Evolutionary conservation across 2,113 vertebrate species (phyloP).

Genomic region (Oryctolagus cuniculus): mOryCun1.1 NC_091451.1:14263501-14264000

Average conservation of each 20-base stretch:
- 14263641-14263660: slow-evolving; percentile 39
- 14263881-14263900: neutral
- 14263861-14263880: neutral
- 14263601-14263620: neutral
- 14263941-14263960: neutral
- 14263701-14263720: slow-evolving; percentile 45
- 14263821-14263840: neutral
- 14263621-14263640: slow-evolving; percentile 67
- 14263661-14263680: neutral
- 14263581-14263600: slow-evolving; percentile 38
- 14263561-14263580: slow-evolving; percentile 22
- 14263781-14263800: slow-evolving; percentile 28
- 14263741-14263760: slow-evolving; percentile 57
- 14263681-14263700: slow-evolving; percentile 42
- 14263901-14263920: neutral
- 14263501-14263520: slow-evolving; percentile 48
- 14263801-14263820: slow-evolving; percentile 56
- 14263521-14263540: slow-evolving; percentile 25
- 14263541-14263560: neutral
- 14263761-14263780: slow-evolving; percentile 36
- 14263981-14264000: neutral
- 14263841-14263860: slow-evolving; percentile 51
- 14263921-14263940: slow-evolving; percentile 29
- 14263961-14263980: neutral
- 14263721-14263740: slow-evolving; percentile 61